Evolutionary conservation across 2,888 invertebrate genomes (phyloP), one percentile per base, ranked within the genome.

Genomic region (Lycia hirtaria): DNA sequence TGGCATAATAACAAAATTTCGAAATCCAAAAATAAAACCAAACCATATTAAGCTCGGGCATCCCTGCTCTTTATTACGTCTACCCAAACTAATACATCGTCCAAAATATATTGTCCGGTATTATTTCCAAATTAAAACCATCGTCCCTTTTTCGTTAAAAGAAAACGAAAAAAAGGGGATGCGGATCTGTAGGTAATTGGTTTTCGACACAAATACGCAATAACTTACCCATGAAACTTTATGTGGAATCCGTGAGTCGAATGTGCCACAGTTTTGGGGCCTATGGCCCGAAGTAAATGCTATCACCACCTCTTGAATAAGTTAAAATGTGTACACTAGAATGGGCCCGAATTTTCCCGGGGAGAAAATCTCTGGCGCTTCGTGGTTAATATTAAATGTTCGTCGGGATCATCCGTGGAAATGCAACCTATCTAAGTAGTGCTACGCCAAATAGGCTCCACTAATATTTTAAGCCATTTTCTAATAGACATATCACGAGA

Each of bases 191-290:
- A 70, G 74, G 72, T 84, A 84, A 84, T 84, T 84, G 84, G 79
- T 82, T 84, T 80, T 81, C 82, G 77, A 81, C 80, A 83, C 83
- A 83, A 82, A 83, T 83, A 81, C 78, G 79, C 78, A 77, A 81
- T 84, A 83, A 81, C 77, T 82, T 81, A 80, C 75, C 80, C 83
- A 78, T 82, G 82, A 80, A 82, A 80, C 69, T 83, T 84, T 84
- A 83, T 81, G 81, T 61, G 69, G 49, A 65, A 43, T 71, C 58
- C 83, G 82, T 83, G 83, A 78, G 70, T 65, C 51, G 84, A 82
- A 83, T 58, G 24, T 82, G 71, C 69, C 60, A 52, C 62, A 54
- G 61, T 24, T 60, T 67, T 58, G 61, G 67, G 59, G 64, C 70
- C 67, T 69, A 72, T 71, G 70, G 67, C 56, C 60, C 59, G 51